Evolutionary conservation across 92 coral and sea anemone species (phyloP).

Genomic region (Palythoa caribaeorum): DNA sequence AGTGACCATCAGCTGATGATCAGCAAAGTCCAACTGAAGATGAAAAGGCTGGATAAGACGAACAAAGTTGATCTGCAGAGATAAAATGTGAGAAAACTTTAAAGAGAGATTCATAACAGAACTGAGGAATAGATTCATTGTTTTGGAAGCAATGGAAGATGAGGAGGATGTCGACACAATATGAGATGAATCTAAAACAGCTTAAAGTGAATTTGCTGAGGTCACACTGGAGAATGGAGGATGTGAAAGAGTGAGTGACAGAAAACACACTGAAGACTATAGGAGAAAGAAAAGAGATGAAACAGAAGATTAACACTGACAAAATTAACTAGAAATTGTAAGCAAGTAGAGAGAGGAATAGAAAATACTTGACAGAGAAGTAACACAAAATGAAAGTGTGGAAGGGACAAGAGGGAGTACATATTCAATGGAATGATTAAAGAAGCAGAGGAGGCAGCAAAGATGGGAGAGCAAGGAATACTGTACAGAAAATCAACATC

Average conservation of each 20-base stretch:
- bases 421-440: neutral
- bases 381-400: neutral
- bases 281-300: conserved; percentile 1
- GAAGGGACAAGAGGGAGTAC: conserved; percentile 15
- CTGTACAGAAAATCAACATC: neutral
- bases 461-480: conserved; percentile 19
- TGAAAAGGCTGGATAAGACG: neutral
- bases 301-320: neutral
- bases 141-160: neutral
- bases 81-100: too few relatives aligned
- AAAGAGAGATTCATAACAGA: too few relatives aligned
- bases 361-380: conserved; percentile 4
- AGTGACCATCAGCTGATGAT: neutral
- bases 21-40: conserved; percentile 4
- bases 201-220: neutral
- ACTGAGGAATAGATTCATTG: too few relatives aligned
- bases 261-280: neutral
- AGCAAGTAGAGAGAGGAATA: conserved; percentile 20
- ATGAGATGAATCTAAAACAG: neutral
- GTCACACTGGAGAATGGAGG: neutral
- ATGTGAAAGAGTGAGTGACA: conserved; percentile 4
- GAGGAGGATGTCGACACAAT: neutral
- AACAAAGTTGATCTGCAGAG: too few relatives aligned
- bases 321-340: conserved; percentile 6
- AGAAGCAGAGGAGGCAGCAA: conserved; percentile 36